A percentile compares a stretch with the other conserved stretches of the same genome.
Conservation (phyloP, 1,140 invertebrate genomes). For the Microplitis demolitor region DNA sequence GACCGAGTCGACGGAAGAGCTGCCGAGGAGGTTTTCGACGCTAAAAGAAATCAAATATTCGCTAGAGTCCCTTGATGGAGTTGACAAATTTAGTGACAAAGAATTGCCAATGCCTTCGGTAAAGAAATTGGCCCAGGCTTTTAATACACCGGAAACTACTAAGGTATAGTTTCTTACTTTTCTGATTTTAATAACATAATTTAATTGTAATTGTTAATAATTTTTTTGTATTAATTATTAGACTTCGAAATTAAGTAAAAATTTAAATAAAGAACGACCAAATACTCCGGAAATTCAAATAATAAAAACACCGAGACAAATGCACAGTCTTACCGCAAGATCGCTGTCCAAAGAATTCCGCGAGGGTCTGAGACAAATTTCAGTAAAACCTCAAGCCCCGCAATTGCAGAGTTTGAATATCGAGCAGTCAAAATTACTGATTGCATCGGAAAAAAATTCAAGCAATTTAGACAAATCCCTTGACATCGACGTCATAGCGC, state of each 20-base stretch:
- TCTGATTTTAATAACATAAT: background rate
- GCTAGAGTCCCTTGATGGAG: background rate
- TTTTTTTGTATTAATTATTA: constrained; percentile 26
- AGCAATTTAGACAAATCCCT: constrained; percentile 15
- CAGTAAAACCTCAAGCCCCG: constrained; percentile 35
- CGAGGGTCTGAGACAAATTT: constrained; percentile 65
- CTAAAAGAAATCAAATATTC: constrained; percentile 17
- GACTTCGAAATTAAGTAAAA: constrained; percentile 28
- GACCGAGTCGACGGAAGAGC: constrained; percentile 14
- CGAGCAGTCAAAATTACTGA: constrained; percentile 16
- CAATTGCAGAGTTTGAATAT: constrained; percentile 2
- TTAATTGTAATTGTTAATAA: background rate
- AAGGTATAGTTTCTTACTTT: background rate
- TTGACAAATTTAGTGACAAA: constrained; percentile 19
- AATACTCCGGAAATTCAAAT: constrained; percentile 52
- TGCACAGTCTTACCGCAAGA: constrained; percentile 82
- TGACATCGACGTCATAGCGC: constrained; percentile 38
- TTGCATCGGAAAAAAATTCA: background rate
- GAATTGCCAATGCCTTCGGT: constrained; percentile 51
- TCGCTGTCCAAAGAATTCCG: constrained; percentile 77
- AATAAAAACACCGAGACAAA: constrained; percentile 60
- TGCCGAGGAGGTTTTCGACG: background rate
- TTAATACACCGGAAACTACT: constrained; percentile 33
- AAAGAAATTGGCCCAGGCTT: constrained; percentile 49
- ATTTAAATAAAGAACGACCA: constrained; percentile 41